Evolutionary conservation across 2,113 vertebrate species (phyloP).

Genomic region (Hippoglossus stenolepis): DNA sequence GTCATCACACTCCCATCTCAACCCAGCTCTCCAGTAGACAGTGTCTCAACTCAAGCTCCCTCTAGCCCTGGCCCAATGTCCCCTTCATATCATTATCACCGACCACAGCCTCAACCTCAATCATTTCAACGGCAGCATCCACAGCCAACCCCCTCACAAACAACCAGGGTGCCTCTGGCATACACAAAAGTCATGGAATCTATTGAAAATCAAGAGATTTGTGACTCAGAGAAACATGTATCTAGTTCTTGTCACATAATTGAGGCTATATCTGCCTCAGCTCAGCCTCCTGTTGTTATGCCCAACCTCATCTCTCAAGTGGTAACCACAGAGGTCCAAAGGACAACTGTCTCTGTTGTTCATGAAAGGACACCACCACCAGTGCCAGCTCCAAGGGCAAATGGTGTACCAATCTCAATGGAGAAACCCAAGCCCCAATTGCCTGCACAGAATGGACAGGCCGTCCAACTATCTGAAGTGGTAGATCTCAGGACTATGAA

Average conservation of each 20-base stretch:
- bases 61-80: constrained; percentile 84
- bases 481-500: constrained; percentile 95
- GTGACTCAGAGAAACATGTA: constrained; percentile 83
- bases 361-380: constrained; percentile 81
- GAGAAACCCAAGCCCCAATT: constrained; percentile 80
- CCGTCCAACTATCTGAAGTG: constrained; percentile 85
- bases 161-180: constrained; percentile 83
- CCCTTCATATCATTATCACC: constrained; percentile 79
- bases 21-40: constrained; percentile 93
- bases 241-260: constrained; percentile 85
- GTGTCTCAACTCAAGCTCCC: constrained; percentile 85
- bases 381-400: constrained; percentile 74
- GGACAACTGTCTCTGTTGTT: constrained; percentile 84
- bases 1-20: constrained; percentile 98
- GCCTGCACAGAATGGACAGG: constrained; percentile 84
- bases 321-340: constrained; percentile 85
- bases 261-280: constrained; percentile 83
- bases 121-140: constrained; percentile 65
- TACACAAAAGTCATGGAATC: constrained; percentile 84
- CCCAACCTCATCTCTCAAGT: constrained; percentile 84
- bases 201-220: constrained; percentile 85
- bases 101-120: constrained; percentile 65
- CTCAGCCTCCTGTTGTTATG: constrained; percentile 75
- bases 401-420: constrained; percentile 79
- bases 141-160: constrained; percentile 73